Conservation (phyloP, 2,113 vertebrate genomes). For the Zosterops lateralis region DNA sequence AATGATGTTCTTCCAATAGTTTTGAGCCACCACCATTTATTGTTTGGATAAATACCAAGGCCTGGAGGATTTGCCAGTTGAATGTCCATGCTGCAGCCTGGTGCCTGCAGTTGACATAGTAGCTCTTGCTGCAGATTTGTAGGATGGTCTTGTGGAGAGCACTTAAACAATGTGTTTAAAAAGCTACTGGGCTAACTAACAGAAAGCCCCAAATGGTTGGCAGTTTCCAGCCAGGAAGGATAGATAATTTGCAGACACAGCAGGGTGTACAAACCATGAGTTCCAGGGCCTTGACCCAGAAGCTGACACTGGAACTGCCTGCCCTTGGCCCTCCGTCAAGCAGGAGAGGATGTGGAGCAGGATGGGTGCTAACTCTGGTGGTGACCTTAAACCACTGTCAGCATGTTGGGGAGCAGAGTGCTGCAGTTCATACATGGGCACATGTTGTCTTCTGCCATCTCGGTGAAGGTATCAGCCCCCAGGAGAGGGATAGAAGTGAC, state of each 20-base stretch:
- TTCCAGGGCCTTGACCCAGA: neutral
- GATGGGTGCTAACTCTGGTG: neutral
- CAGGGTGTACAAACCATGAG: neutral
- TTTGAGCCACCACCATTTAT: neutral
- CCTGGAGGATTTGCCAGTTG: neutral
- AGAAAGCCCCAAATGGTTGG: neutral
- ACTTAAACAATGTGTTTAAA: neutral
- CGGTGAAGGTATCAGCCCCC: neutral
- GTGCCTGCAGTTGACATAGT: neutral
- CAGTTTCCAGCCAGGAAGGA: neutral
- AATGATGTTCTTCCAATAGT: neutral
- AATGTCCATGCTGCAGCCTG: neutral
- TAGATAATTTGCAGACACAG: neutral
- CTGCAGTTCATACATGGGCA: neutral
- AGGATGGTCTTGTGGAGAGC: neutral
- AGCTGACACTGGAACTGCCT: neutral
- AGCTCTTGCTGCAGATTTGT: neutral
- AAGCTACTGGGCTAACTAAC: neutral
- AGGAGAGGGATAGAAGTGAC: neutral
- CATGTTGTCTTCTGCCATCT: neutral
- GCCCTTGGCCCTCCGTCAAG: neutral
- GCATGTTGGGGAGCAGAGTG: fast-evolving
- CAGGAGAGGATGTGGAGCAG: neutral
- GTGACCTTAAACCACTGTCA: neutral
- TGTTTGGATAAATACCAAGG: slow-evolving; percentile 13